Evolutionary conservation across 2,888 invertebrate species (phyloP).

Genomic region (Hemistola chrysoprasaria): DNA sequence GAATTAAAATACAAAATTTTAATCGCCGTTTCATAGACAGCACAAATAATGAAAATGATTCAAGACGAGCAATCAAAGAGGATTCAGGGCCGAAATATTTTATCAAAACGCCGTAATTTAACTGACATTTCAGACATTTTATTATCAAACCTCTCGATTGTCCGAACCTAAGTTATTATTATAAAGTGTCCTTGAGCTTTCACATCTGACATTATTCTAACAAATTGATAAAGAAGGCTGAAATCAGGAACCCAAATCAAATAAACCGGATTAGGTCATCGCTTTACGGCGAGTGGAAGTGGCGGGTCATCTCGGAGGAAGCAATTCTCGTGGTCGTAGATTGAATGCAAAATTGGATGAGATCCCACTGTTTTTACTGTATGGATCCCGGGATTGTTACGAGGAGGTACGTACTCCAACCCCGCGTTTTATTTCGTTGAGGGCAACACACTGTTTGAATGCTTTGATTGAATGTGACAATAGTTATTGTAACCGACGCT

Average conservation of each 20-base stretch:
- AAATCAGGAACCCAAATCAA: constrained; percentile 74
- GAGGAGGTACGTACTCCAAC: constrained; percentile 42
- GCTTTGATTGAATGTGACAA: constrained; percentile 79
- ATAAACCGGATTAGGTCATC: constrained; percentile 80
- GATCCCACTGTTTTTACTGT: constrained; percentile 76
- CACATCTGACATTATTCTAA: constrained; percentile 53
- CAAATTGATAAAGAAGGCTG: constrained; percentile 68
- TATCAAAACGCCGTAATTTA: constrained; percentile 27
- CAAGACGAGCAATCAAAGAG: constrained; percentile 19
- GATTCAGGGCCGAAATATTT: constrained; percentile 26
- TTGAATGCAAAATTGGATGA: constrained; percentile 82
- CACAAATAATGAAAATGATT: constrained; percentile 20
- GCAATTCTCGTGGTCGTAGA: constrained; percentile 79
- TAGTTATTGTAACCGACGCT: constrained; percentile 69
- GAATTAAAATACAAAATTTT: constrained; percentile 30
- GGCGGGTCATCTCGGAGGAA: constrained; percentile 78
- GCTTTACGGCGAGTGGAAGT: constrained; percentile 76
- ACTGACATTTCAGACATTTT: constrained; percentile 23
- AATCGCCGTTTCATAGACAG: constrained; percentile 15
- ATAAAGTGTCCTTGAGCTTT: constrained; percentile 33
- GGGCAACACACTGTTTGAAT: constrained; percentile 63
- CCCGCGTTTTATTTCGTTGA: constrained; percentile 67
- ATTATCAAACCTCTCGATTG: constrained; percentile 28
- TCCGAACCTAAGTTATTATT: constrained; percentile 30
- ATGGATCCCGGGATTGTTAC: constrained; percentile 64